A percentile compares a stretch with the other conserved stretches of the same genome.
Conservation (phyloP, 2,888 invertebrate species). For the Hirtodrosophila confusa region DNA sequence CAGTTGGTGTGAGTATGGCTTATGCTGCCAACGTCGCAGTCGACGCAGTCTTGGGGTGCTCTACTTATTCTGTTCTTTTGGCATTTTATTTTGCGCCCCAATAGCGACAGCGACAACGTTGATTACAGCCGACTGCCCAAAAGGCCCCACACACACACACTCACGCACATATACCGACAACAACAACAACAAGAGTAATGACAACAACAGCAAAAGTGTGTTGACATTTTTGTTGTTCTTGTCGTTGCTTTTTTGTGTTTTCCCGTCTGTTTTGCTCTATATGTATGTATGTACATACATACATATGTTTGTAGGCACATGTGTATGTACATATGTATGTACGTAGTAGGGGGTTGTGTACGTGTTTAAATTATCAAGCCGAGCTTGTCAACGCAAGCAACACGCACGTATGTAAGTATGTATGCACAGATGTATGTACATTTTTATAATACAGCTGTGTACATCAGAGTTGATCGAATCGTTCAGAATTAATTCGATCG, state of each 20-base stretch:
- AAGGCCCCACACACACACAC: conserved; percentile 25
- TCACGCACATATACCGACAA: conserved; percentile 17
- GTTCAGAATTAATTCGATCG: too few relatives aligned
- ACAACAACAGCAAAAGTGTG: conserved; percentile 63
- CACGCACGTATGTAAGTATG: conserved; percentile 54
- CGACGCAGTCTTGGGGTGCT: conserved; percentile 61
- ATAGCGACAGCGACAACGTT: conserved; percentile 59
- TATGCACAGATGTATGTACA: conserved; percentile 29
- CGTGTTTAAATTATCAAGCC: conserved; percentile 78
- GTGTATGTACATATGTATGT: too few relatives aligned
- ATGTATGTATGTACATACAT: conserved; percentile 39
- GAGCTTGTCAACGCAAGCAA: conserved; percentile 67
- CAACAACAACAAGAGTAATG: conserved; percentile 46
- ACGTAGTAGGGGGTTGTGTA: conserved; percentile 64
- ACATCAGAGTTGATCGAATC: too few relatives aligned
- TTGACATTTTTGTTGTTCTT: conserved; percentile 68
- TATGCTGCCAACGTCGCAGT: conserved; percentile 60
- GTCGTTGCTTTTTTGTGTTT: conserved; percentile 43
- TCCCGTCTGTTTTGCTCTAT: conserved; percentile 74
- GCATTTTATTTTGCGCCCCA: conserved; percentile 64
- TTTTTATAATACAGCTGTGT: not conserved
- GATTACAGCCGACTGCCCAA: conserved; percentile 60
- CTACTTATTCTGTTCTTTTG: conserved; percentile 76
- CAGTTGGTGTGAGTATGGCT: conserved; percentile 52
- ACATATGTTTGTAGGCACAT: conserved; percentile 7